Conservation (phyloP, 2,888 invertebrate species). For the Augiades crinisus region DNA sequence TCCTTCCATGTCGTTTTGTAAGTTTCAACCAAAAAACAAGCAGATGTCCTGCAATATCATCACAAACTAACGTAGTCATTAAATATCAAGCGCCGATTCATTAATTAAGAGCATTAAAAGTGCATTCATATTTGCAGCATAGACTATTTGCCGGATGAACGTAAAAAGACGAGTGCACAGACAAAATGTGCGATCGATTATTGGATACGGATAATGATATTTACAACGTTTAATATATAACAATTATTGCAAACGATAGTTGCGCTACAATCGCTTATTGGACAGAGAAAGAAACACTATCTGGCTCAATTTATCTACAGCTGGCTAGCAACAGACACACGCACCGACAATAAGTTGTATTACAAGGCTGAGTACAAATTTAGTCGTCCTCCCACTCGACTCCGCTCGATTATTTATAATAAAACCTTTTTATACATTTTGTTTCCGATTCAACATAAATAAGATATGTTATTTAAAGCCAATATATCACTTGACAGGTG, state of each 20-base stretch:
- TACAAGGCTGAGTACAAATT: slow-evolving; percentile 73
- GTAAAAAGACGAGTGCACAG: slow-evolving; percentile 9
- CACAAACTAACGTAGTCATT: slow-evolving; percentile 18
- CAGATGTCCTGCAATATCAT: slow-evolving; percentile 17
- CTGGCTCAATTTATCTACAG: slow-evolving; percentile 66
- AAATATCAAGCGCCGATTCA: slow-evolving; percentile 17
- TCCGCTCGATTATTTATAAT: slow-evolving; percentile 71
- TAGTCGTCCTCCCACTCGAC: slow-evolving; percentile 74
- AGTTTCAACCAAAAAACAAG: background rate
- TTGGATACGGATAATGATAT: slow-evolving; percentile 24
- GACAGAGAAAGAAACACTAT: slow-evolving; percentile 58
- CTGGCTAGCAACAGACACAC: slow-evolving; percentile 44
- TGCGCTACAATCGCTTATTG: slow-evolving; percentile 49
- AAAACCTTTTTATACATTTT: slow-evolving; percentile 77
- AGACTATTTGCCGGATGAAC: slow-evolving; percentile 11
- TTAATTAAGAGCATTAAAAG: slow-evolving; percentile 25
- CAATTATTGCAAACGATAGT: slow-evolving; percentile 33
- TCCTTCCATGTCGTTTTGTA: background rate
- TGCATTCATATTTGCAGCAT: slow-evolving; percentile 16
- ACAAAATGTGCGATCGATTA: slow-evolving; percentile 25
- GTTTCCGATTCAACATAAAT: slow-evolving; percentile 81
- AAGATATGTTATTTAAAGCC: slow-evolving; percentile 82
- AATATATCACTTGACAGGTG: slow-evolving; percentile 82
- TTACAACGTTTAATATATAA: slow-evolving; percentile 27
- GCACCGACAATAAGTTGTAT: slow-evolving; percentile 59